A percentile compares a stretch with the other conserved stretches of the same genome.
Conservation (phyloP, 2,113 vertebrate genomes). For the Saccopteryx bilineata region DNA sequence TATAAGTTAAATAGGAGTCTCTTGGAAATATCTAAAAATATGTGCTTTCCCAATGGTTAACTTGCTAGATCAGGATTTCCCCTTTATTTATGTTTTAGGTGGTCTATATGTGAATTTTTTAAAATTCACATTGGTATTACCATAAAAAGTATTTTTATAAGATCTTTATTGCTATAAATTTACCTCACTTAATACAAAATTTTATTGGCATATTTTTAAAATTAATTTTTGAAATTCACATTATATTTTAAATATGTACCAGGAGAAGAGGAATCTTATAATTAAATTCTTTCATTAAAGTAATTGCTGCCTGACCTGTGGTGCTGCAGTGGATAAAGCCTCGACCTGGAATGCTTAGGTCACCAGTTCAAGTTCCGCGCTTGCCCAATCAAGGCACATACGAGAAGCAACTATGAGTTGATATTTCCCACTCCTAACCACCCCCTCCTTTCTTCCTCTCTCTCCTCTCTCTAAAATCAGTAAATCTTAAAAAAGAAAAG, state of each 20-base stretch:
- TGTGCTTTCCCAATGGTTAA: not conserved
- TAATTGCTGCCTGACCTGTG: too few species aligned
- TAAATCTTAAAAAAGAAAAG: too few species aligned
- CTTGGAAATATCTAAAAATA: slow-evolving; percentile 60
- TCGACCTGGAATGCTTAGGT: too few species aligned
- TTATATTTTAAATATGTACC: slow-evolving; percentile 43
- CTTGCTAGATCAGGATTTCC: not conserved
- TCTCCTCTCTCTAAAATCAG: too few species aligned
- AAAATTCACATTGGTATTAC: slow-evolving; percentile 3
- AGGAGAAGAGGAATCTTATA: slow-evolving; percentile 5
- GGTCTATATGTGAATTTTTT: not conserved
- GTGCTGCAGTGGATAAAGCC: too few species aligned
- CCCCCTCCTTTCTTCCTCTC: too few species aligned
- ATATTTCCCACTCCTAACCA: too few species aligned
- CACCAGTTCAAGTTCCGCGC: too few species aligned
- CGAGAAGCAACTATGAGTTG: too few species aligned
- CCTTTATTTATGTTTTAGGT: slow-evolving; percentile 43
- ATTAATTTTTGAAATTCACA: slow-evolving; percentile 27
- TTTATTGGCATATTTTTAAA: slow-evolving; percentile 8
- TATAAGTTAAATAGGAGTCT: slow-evolving; percentile 8
- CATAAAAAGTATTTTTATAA: slow-evolving; percentile 16
- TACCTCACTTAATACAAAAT: not conserved
- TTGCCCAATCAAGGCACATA: too few species aligned
- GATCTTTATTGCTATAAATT: not conserved
- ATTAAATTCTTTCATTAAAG: slow-evolving; percentile 43